These are phyloP conservation scores for Orchestia grillus DNA, from an alignment of 1,140 invertebrate genomes.

Conservation along the genomic window DNA sequence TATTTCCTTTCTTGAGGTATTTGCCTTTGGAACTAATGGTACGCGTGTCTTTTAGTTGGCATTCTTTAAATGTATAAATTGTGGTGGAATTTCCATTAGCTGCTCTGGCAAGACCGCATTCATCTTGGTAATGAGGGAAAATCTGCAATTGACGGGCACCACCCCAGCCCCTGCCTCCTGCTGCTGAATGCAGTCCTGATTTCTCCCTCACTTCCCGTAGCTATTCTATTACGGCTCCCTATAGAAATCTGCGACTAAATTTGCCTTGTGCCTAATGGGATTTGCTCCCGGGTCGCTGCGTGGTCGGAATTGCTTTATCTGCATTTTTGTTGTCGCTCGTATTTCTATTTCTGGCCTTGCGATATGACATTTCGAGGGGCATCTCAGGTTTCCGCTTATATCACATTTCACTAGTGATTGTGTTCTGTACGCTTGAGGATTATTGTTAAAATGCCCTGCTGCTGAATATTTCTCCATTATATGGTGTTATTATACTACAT, in stretches of 20 bases:
- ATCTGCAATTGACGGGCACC: background rate
- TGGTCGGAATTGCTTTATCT: background rate
- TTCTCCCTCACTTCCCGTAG: background rate
- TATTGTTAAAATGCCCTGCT: background rate
- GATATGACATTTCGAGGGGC: background rate
- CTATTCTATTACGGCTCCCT: background rate
- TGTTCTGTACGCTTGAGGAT: background rate
- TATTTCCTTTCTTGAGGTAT: background rate
- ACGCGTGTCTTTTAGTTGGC: background rate
- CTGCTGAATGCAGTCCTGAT: constrained; percentile 22
- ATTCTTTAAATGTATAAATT: background rate
- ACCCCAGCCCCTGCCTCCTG: background rate
- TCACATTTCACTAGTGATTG: background rate
- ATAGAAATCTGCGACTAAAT: constrained; percentile 32
- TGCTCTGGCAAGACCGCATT: background rate
- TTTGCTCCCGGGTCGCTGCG: background rate
- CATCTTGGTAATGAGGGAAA: background rate
- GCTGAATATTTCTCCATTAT: background rate
- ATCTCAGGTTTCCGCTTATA: background rate
- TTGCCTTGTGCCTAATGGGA: background rate
- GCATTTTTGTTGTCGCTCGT: background rate
- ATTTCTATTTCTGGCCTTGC: background rate
- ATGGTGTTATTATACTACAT: background rate
- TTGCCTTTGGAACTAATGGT: background rate
- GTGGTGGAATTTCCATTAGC: background rate